Evolutionary conservation across 2,888 invertebrate genomes (phyloP).

Genomic region (Rhagium mordax): DNA sequence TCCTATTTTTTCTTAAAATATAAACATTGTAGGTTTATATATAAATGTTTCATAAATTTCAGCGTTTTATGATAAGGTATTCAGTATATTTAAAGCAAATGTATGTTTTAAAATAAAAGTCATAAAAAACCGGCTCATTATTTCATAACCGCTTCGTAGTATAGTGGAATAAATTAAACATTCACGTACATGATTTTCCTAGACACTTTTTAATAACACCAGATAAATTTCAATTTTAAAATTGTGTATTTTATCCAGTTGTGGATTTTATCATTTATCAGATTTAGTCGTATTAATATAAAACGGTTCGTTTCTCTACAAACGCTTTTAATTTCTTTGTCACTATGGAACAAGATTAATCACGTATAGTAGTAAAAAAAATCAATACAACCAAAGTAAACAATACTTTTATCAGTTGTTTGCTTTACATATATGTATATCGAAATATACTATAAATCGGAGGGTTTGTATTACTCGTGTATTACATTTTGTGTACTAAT

Average conservation of each 20-base stretch:
- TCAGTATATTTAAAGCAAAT: too few relatives aligned
- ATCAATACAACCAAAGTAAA: constrained; percentile 20
- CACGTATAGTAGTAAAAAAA: constrained; percentile 2
- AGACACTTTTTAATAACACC: neutral
- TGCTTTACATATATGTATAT: neutral
- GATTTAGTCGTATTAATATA: neutral
- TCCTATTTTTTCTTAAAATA: too few relatives aligned
- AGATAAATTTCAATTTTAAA: neutral
- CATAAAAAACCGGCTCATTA: too few relatives aligned
- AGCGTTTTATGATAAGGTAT: too few relatives aligned
- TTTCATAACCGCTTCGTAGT: too few relatives aligned
- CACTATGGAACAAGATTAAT: neutral
- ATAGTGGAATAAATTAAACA: too few relatives aligned
- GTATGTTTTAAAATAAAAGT: too few relatives aligned
- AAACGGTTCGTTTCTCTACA: neutral
- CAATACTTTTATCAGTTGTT: constrained; percentile 25
- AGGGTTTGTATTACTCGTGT: constrained; percentile 10
- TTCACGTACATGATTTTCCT: neutral
- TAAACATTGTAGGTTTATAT: too few relatives aligned
- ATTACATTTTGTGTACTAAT: neutral
- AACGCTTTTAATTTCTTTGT: neutral
- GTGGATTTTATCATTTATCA: neutral
- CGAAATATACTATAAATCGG: constrained; percentile 2
- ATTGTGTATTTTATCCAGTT: neutral
- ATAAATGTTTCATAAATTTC: too few relatives aligned